phyloP scores from a whole-genome alignment of 2,888 invertebrate species.

The Drosophila fungiperda region DNA sequence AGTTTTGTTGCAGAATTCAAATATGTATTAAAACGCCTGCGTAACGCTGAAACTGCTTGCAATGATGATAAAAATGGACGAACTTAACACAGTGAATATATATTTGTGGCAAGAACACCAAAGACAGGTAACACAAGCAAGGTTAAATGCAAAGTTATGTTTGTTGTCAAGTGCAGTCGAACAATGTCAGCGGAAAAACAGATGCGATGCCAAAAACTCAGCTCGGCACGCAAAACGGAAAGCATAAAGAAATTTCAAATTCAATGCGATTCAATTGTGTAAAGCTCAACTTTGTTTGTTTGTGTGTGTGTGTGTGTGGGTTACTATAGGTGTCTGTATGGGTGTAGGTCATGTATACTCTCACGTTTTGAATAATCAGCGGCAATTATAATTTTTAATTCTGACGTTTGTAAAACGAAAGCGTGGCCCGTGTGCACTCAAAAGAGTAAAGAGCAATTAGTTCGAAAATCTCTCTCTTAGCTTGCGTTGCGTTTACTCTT shows the following conservation, averaged over 20 bases:
- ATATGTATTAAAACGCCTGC: background rate
- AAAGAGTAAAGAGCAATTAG: slow-evolving; percentile 28
- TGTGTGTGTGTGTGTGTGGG: slow-evolving; percentile 3
- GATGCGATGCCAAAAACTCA: slow-evolving; percentile 43
- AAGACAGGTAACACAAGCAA: slow-evolving; percentile 29
- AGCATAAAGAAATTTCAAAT: slow-evolving; percentile 57
- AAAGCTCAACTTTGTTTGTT: slow-evolving; percentile 3
- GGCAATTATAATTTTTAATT: slow-evolving; percentile 79
- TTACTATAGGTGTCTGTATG: slow-evolving; percentile 24
- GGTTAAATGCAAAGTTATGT: slow-evolving; percentile 67
- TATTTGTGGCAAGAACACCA: background rate
- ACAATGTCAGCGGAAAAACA: slow-evolving; percentile 58
- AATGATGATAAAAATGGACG: slow-evolving; percentile 19
- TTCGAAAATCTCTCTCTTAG: slow-evolving; percentile 54
- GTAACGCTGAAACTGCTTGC: background rate
- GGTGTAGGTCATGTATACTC: slow-evolving; percentile 71
- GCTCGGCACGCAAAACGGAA: slow-evolving; percentile 25
- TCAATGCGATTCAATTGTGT: slow-evolving; percentile 67
- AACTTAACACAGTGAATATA: slow-evolving; percentile 19
- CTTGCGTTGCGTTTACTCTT: slow-evolving; percentile 27
- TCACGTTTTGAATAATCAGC: slow-evolving; percentile 73
- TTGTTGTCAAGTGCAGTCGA: slow-evolving; percentile 67
- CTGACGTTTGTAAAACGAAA: slow-evolving; percentile 68
- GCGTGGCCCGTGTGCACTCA: slow-evolving; percentile 12
- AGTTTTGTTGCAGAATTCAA: background rate